Evolutionary conservation across 2,113 vertebrate genomes (phyloP).

Genomic region (Colius striatus): DNA sequence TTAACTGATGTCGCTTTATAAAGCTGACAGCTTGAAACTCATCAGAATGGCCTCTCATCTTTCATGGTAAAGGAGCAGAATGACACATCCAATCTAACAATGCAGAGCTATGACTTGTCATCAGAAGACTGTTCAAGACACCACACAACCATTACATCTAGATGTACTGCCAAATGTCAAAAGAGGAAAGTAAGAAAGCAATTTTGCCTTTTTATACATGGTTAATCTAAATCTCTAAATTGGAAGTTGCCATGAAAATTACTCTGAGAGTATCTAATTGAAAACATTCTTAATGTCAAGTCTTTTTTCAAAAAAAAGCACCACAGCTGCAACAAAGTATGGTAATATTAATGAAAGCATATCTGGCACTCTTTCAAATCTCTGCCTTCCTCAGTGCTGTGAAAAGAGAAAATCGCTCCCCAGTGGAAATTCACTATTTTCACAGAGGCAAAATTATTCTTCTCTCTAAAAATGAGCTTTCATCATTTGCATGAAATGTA

Average conservation of each 20-base stretch:
- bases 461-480: slow-evolving; percentile 25
- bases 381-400: not conserved
- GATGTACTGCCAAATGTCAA: slow-evolving; percentile 2
- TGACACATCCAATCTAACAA: not conserved
- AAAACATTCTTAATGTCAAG: slow-evolving; percentile 62
- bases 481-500: slow-evolving; percentile 38
- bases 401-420: slow-evolving; percentile 29
- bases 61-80: not conserved
- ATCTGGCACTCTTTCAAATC: slow-evolving; percentile 45
- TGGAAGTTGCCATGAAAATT: slow-evolving; percentile 40
- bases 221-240: slow-evolving; percentile 37
- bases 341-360: slow-evolving; percentile 59
- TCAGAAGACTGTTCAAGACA: not conserved
- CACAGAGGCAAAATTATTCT: slow-evolving; percentile 27
- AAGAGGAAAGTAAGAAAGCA: slow-evolving; percentile 5
- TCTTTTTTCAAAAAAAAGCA: not conserved
- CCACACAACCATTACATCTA: not conserved
- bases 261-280: slow-evolving; percentile 24
- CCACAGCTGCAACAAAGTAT: slow-evolving; percentile 37
- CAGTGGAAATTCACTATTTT: slow-evolving; percentile 37
- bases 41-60: not conserved
- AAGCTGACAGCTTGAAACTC: not conserved
- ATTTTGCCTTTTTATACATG: slow-evolving; percentile 24
- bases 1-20: not conserved
- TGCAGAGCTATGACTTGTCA: slow-evolving; percentile 1